These are phyloP conservation scores for Litoditis marina DNA, from an alignment of 2,888 invertebrate genomes.

Conservation along the genomic window DNA sequence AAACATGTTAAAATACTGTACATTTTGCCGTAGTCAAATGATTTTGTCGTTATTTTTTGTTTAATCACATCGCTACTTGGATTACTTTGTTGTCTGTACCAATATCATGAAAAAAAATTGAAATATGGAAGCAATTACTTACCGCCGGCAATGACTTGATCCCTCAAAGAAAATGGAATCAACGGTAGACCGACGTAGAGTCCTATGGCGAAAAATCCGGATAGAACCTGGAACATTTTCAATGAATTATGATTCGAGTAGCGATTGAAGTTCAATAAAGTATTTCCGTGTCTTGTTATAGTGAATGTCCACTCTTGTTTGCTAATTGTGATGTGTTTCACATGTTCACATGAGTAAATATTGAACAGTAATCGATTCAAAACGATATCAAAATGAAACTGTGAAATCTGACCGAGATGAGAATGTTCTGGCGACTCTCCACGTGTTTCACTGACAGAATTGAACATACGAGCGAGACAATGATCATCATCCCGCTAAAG, in stretches of 20 bases:
- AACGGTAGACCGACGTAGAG: conserved; percentile 36
- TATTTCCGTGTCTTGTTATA: no score
- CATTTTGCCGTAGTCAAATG: no score
- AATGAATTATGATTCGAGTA: background rate
- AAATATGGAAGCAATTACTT: background rate
- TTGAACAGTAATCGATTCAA: no score
- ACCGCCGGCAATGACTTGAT: conserved; percentile 34
- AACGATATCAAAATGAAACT: no score
- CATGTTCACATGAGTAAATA: no score
- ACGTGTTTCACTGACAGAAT: conserved; percentile 27
- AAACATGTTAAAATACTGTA: no score
- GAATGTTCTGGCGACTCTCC: conserved; percentile 37
- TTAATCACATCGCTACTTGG: no score
- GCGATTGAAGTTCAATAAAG: no score
- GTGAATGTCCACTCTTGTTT: no score
- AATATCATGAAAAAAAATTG: background rate
- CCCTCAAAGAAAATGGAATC: conserved; percentile 27
- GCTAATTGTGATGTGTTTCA: no score
- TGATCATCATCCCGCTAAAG: conserved; percentile 24
- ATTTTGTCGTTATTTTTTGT: no score
- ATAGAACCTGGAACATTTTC: conserved; percentile 20
- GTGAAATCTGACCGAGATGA: conserved; percentile 26
- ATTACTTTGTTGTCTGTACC: no score
- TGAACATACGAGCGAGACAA: conserved; percentile 35
- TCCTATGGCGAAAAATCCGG: conserved; percentile 24